phyloP scores from a whole-genome alignment of 2,797 vertebrate species.

The Clarias pachynema region DNA sequence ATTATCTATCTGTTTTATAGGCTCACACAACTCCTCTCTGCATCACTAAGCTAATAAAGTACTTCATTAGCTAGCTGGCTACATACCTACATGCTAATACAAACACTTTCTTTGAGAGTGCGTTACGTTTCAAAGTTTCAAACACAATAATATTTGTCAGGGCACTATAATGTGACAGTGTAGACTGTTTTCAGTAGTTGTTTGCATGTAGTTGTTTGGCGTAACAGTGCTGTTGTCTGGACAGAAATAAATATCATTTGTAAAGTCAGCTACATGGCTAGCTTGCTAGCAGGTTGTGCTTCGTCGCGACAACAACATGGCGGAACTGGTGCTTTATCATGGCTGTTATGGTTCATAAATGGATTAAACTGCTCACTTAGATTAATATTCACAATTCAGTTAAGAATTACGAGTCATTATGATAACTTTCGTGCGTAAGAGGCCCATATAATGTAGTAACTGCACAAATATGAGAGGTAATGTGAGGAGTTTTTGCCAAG shows the following conservation, averaged over 20 bases:
- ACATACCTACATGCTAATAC: slow-evolving; percentile 30
- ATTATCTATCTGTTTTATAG: not conserved
- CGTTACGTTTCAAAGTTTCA: not conserved
- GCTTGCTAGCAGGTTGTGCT: slow-evolving; percentile 24
- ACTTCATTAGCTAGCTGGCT: slow-evolving; percentile 58
- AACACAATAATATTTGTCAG: not conserved
- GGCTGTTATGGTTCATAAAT: slow-evolving; percentile 50
- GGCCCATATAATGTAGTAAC: not conserved
- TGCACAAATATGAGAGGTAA: not conserved
- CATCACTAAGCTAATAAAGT: not conserved
- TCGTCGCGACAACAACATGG: slow-evolving; percentile 59
- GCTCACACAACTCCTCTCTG: not conserved
- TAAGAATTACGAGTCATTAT: not conserved
- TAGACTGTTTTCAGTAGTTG: not conserved
- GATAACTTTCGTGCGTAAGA: not conserved
- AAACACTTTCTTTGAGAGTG: not conserved
- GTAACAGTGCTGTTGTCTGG: not conserved
- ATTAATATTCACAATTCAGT: too few relatives aligned
- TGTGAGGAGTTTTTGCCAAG: not conserved
- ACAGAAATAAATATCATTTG: not conserved
- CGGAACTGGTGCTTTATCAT: slow-evolving; percentile 56
- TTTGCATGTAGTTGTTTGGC: not conserved
- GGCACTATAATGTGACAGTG: not conserved
- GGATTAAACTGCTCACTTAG: not conserved
- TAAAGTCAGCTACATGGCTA: slow-evolving; percentile 11